Base-by-base conservation (phyloP, 2,113 vertebrate genomes). In the Coptodon rendalli region DNA sequence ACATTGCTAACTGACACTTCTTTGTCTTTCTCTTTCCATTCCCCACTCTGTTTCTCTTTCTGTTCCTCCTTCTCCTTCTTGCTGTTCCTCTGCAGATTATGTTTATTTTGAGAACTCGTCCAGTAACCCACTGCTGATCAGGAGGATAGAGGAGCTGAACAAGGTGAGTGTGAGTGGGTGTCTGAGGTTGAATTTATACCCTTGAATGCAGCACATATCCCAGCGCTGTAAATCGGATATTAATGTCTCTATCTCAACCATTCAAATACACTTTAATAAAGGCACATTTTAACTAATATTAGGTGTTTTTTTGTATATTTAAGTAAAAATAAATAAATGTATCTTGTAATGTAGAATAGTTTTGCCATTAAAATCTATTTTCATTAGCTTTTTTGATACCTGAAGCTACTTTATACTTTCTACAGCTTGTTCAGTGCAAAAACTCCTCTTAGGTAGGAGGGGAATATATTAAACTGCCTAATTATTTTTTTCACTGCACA, bases 81-180 rank as follows among this genome's bases (percentile, higher is more conserved):
- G 8, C 86, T 92, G 29, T 82, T 48, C 61, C 83, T 87, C 86
- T 85, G 29, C 96, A 97, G 97, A 97, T 96, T 97, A 97, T 88
- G 97, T 97, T 92, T 97, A 97, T 93, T 97, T 97, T 91, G 97
- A 97, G 94, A 97, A 97, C 94, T 97, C 97, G 34, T 97, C 97
- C 91, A 97, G 97, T 95, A 97, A 97, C 95, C 97, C 97, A 81
- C 94, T 97, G 94, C 96, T 97, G 88, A 97, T 97, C 94, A 94
- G 97, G 91, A 96, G 97, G 95, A 97, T 97, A 97, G 97, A 97
- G 87, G 97, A 97, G 93, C 84, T 97, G 86, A 97, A 97, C 89
- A 97, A 97, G 97, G 97, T 97, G 94, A 96, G 94, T 83, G 50
- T 61, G 50, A 19, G 84, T 78, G 40, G 71, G 10, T 83, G 83